These are phyloP conservation scores for Druon quercuslanigerum DNA, from an alignment of 1,140 invertebrate genomes.

Conservation along the genomic window DNA sequence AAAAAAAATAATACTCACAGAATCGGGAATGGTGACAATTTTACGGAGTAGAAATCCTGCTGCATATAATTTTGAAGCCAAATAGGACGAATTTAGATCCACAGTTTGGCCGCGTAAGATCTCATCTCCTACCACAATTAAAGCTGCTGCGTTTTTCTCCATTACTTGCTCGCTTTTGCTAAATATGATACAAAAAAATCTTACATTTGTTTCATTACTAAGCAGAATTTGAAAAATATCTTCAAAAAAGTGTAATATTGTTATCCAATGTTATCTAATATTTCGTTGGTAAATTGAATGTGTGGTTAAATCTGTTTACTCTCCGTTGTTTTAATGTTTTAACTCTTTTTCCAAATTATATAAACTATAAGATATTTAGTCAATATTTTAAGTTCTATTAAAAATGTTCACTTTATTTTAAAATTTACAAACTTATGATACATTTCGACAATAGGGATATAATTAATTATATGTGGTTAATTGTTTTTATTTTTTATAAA, in stretches of 20 bases:
- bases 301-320: too few species aligned
- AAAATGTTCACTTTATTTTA: constrained; percentile 44
- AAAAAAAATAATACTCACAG: constrained; percentile 53
- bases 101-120: constrained; percentile 84
- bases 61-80: constrained; percentile 78
- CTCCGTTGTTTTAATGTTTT: too few species aligned
- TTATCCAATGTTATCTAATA: too few species aligned
- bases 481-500: neutral
- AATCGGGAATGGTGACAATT: constrained; percentile 81
- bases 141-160: constrained; percentile 65
- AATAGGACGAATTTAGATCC: constrained; percentile 82
- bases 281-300: too few species aligned
- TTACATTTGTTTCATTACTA: neutral
- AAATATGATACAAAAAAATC: neutral
- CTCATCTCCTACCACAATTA: constrained; percentile 85
- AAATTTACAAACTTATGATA: neutral
- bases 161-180: constrained; percentile 43
- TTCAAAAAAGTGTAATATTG: too few species aligned
- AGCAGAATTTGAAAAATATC: too few species aligned
- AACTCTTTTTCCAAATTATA: too few species aligned
- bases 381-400: neutral
- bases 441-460: neutral
- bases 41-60: constrained; percentile 79
- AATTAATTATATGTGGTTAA: constrained; percentile 10
- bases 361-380: neutral